Base-by-base conservation (phyloP, 1,140 invertebrate species). In the Plodia interpunctella region DNA sequence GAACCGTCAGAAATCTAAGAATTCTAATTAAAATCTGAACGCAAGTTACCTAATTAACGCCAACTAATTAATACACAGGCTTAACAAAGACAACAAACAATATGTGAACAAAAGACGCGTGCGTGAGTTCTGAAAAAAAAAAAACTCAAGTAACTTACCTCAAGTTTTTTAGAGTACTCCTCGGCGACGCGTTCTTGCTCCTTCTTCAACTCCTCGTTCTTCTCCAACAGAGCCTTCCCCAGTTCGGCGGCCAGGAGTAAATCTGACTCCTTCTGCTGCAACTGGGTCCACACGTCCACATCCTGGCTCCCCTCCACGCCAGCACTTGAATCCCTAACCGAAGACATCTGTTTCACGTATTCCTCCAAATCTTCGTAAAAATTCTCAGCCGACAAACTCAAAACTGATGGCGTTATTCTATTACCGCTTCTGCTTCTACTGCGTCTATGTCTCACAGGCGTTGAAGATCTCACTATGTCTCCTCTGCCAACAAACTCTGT, bases 231-330 rank as follows among this genome's bases (percentile, higher is more conserved):
- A 0, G 97, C 97, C 86, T 98, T 98, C 18, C 98, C 98, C 30
- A 99, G 90, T 85, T 99, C 97, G 0, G 98, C 98, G 0, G 98
- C 97, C 54, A 99, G 90, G 19, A 97, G 93, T 10, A 99, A 92
- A 80, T 99, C 97, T 63, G 95, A 94, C 75, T 98, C 97, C 80
- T 98, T 98, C 87, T 97, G 96, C 68, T 95, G 96, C 18, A 99
- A 89, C 77, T 97, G 94, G 15, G 93, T 93, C 91, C 94, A 94
- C 0, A 98, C 91, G 82, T 97, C 96, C 52, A 92, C 92, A 32
- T 91, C 90, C 53, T 91, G 88, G 25, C 80, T 76, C n/a, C 79
- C 82, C 60, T 84, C 70, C 72, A 73, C 67, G 70, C 18, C 58
- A 80, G 65, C 28, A 74, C 75, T 65, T 76, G 78, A 17, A 78